Conservation (phyloP, 2,888 invertebrate genomes). For the Lomographa bimaculata region DNA sequence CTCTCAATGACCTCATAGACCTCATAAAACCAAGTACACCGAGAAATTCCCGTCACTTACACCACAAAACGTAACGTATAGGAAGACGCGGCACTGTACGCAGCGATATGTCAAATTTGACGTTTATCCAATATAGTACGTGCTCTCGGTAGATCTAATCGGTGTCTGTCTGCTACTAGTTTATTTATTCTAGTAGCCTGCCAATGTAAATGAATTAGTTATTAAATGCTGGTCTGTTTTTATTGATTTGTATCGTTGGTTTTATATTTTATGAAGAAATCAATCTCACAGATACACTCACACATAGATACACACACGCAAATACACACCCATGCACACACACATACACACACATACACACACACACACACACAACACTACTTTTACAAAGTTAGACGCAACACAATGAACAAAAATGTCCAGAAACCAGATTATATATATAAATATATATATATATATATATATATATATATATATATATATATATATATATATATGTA, state of each 20-base stretch:
- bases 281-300: too few relatives aligned
- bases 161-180: slow-evolving; percentile 43
- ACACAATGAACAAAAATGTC: too few relatives aligned
- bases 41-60: slow-evolving; percentile 29
- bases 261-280: slow-evolving; percentile 5
- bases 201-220: slow-evolving; percentile 8
- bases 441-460: too few relatives aligned
- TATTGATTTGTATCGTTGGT: slow-evolving; percentile 4
- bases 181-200: slow-evolving; percentile 47
- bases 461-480: too few relatives aligned
- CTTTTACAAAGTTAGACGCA: too few relatives aligned
- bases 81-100: slow-evolving; percentile 50
- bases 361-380: too few relatives aligned
- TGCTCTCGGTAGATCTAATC: slow-evolving; percentile 67
- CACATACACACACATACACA: too few relatives aligned
- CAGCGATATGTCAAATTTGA: slow-evolving; percentile 73
- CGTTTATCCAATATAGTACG: slow-evolving; percentile 78
- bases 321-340: too few relatives aligned
- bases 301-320: slow-evolving; percentile 48
- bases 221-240: slow-evolving; percentile 6
- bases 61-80: slow-evolving; percentile 29
- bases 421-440: too few relatives aligned
- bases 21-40: too few relatives aligned
- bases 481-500: too few relatives aligned
- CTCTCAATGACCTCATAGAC: too few relatives aligned